phyloP scores from a whole-genome alignment of 2,888 invertebrate genomes.

The Phyllotreta cruciferae region DNA sequence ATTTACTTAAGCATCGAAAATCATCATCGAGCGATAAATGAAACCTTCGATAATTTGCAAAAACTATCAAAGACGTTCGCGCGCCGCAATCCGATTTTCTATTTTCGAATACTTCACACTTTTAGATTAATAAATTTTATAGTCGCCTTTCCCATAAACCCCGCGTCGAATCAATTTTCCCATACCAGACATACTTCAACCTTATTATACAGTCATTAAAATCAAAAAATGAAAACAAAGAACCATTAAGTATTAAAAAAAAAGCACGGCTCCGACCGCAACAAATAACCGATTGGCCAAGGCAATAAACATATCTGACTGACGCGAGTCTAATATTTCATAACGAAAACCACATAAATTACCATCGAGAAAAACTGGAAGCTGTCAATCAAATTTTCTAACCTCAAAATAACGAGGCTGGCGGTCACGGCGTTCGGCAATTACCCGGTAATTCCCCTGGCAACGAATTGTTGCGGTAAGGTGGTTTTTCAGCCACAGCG shows the following conservation, averaged over 20 bases:
- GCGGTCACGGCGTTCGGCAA: conserved; percentile 39
- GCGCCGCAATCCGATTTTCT: too few species aligned
- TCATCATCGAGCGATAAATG: too few species aligned
- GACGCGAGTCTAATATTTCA: conserved; percentile 46
- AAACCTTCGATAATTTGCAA: too few species aligned
- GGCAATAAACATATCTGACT: conserved; percentile 45
- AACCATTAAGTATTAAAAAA: conserved; percentile 40
- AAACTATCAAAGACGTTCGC: too few species aligned
- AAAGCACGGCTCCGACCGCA: conserved; percentile 37
- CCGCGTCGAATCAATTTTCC: conserved; percentile 38
- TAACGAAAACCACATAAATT: conserved; percentile 52
- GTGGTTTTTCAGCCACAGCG: conserved; percentile 16
- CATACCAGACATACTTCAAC: conserved; percentile 38
- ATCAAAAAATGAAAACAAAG: conserved; percentile 37
- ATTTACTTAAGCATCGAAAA: too few species aligned
- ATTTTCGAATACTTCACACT: conserved; percentile 29
- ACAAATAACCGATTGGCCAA: conserved; percentile 39
- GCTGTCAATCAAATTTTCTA: conserved; percentile 56
- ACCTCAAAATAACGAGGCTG: conserved; percentile 47
- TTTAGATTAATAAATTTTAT: conserved; percentile 35
- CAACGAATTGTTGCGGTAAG: conserved; percentile 31
- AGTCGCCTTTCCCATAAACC: conserved; percentile 35
- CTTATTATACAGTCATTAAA: conserved; percentile 38
- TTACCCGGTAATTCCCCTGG: conserved; percentile 44
- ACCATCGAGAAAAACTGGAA: conserved; percentile 52